Evolutionary conservation across 1,140 invertebrate genomes (phyloP).

Genomic region (Neodiprion virginianus): DNA sequence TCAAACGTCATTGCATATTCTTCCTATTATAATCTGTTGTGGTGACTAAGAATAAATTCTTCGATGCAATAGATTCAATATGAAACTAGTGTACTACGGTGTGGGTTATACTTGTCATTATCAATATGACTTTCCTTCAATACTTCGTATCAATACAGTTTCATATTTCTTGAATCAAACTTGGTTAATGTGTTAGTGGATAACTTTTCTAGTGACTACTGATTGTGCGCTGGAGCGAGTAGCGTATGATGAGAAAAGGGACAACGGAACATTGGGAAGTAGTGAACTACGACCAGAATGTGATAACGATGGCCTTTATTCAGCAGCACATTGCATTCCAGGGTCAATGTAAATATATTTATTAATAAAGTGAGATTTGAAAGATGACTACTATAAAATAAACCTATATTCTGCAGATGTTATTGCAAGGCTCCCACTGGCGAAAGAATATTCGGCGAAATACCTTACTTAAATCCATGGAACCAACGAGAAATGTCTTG

Average conservation of each 20-base stretch:
- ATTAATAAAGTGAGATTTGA: not conserved
- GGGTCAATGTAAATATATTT: slow-evolving; percentile 63
- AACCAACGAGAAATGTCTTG: slow-evolving; percentile 62
- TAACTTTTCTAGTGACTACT: slow-evolving; percentile 48
- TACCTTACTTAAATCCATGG: slow-evolving; percentile 50
- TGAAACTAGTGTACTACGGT: too few species aligned
- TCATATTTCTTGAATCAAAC: too few species aligned
- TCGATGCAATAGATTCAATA: too few species aligned
- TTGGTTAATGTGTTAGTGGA: too few species aligned
- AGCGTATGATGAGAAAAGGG: slow-evolving; percentile 51
- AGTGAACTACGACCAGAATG: slow-evolving; percentile 61
- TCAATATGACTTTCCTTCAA: too few species aligned
- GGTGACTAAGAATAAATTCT: too few species aligned
- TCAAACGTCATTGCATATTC: too few species aligned
- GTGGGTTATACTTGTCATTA: too few species aligned
- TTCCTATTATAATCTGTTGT: too few species aligned
- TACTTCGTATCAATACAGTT: too few species aligned
- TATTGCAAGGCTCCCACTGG: slow-evolving; percentile 66
- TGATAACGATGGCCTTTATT: slow-evolving; percentile 63
- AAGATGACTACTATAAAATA: slow-evolving; percentile 21
- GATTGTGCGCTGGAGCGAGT: slow-evolving; percentile 56
- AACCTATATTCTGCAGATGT: slow-evolving; percentile 59
- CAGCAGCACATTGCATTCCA: slow-evolving; percentile 62
- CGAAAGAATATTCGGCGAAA: slow-evolving; percentile 67
- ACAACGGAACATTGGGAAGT: slow-evolving; percentile 46